Percentiles rank a stretch among this genome's conserved stretches.
Evolutionary conservation across 2,113 vertebrate genomes (phyloP).

Genomic region (Garra rufa): DNA sequence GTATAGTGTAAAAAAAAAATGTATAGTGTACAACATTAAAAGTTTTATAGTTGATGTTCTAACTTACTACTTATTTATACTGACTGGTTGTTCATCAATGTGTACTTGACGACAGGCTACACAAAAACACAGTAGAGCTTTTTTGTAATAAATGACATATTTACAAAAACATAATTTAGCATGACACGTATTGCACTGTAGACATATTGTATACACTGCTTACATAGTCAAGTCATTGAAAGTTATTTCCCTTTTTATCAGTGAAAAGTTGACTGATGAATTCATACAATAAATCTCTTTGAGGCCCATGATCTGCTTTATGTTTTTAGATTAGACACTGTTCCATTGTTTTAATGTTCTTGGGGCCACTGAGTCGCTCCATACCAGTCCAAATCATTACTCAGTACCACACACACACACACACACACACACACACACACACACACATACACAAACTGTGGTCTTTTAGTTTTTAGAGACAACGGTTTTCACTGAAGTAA

Average conservation of each 20-base stretch:
- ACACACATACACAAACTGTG: background rate
- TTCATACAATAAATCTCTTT: conserved; percentile 32
- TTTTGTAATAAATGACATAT: background rate
- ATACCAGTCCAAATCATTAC: conserved; percentile 27
- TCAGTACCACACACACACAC: conserved; percentile 9
- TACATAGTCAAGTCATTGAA: background rate
- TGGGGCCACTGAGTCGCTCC: background rate
- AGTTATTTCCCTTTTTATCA: background rate
- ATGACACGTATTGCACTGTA: background rate
- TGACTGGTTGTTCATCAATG: background rate
- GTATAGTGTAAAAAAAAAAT: background rate
- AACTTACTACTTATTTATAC: background rate
- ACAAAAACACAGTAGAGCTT: background rate
- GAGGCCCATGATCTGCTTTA: conserved; percentile 1
- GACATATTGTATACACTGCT: background rate
- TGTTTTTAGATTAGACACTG: conserved; percentile 25
- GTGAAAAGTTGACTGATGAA: background rate
- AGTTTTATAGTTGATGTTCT: background rate
- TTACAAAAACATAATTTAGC: background rate
- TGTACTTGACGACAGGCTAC: background rate
- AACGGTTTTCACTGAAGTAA: background rate
- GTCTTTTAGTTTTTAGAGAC: background rate
- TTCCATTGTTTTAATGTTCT: conserved; percentile 27
- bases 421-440: conserved; percentile 11
- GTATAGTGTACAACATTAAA: background rate